phyloP scores from a whole-genome alignment of 2,888 invertebrate genomes.

The Scaptodrosophila latifasciaeformis region DNA sequence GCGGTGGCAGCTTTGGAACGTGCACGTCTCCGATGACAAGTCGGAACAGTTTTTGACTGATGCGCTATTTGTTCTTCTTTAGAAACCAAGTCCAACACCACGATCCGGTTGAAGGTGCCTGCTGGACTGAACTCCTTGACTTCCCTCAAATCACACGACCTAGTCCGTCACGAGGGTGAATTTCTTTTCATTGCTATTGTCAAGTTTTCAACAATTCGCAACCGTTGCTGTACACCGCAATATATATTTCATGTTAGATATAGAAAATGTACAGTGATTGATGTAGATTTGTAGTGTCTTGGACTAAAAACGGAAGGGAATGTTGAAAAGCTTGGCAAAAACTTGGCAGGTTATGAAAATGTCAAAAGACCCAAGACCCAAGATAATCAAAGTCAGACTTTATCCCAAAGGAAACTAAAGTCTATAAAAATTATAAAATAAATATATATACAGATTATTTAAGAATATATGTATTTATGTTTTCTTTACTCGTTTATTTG shows the following conservation, averaged over 20 bases:
- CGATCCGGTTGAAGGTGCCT: too few species aligned
- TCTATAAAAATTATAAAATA: too few species aligned
- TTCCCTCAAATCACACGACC: neutral
- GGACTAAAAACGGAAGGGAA: conserved; percentile 13
- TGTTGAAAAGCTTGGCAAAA: too few species aligned
- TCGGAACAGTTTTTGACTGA: conserved; percentile 64
- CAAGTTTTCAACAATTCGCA: neutral
- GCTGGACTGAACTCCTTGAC: too few species aligned
- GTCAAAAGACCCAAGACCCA: neutral
- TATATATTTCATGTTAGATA: conserved; percentile 61
- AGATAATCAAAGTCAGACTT: too few species aligned
- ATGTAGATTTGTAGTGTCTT: conserved; percentile 33
- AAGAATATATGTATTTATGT: too few species aligned
- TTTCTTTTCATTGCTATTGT: conserved; percentile 13
- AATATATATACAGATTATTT: too few species aligned
- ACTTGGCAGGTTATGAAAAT: too few species aligned
- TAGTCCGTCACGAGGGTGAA: conserved; percentile 21
- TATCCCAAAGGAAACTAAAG: too few species aligned
- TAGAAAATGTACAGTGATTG: conserved; percentile 55
- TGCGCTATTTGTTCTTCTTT: conserved; percentile 53
- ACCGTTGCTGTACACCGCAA: conserved; percentile 12
- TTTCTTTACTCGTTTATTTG: too few species aligned
- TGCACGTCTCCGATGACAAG: conserved; percentile 62
- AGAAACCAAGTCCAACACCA: conserved; percentile 14
- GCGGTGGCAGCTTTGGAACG: neutral